Conservation (phyloP, 2,797 vertebrate genomes). For the Hydrolagus colliei region DNA sequence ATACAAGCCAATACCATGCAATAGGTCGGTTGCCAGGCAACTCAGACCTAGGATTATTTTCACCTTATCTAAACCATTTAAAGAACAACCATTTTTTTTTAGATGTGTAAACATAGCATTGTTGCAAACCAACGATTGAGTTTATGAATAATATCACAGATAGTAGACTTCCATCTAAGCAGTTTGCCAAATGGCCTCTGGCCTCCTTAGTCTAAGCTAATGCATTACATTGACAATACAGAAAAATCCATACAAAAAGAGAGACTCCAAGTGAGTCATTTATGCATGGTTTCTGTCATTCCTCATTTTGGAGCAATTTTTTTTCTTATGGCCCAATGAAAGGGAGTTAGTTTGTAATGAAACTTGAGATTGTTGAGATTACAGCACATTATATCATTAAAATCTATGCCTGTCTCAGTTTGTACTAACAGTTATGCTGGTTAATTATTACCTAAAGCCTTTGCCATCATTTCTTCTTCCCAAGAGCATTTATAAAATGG, state of each 20-base stretch:
- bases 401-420: neutral
- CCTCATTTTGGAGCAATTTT: conserved; percentile 21
- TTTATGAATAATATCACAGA: conserved; percentile 18
- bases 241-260: conserved; percentile 13
- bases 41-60: neutral
- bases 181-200: conserved; percentile 24
- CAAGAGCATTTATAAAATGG: neutral
- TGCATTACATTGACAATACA: conserved; percentile 18
- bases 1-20: neutral
- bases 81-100: neutral
- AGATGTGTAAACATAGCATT: conserved; percentile 19
- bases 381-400: neutral
- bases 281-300: conserved; percentile 28
- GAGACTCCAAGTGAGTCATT: conserved; percentile 16
- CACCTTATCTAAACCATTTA: neutral
- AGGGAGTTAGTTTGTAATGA: conserved; percentile 1
- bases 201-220: conserved; percentile 7
- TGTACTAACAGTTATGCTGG: neutral
- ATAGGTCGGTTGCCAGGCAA: conserved; percentile 14
- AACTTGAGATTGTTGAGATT: neutral
- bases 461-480: conserved; percentile 15
- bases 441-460: neutral
- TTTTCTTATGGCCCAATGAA: neutral
- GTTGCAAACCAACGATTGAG: neutral
- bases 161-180: neutral